Percentiles rank a stretch among this genome's conserved stretches.
These are phyloP conservation scores for Fukomys damarensis DNA, from an alignment of 2,113 vertebrate genomes.

Conservation along the genomic window DNA sequence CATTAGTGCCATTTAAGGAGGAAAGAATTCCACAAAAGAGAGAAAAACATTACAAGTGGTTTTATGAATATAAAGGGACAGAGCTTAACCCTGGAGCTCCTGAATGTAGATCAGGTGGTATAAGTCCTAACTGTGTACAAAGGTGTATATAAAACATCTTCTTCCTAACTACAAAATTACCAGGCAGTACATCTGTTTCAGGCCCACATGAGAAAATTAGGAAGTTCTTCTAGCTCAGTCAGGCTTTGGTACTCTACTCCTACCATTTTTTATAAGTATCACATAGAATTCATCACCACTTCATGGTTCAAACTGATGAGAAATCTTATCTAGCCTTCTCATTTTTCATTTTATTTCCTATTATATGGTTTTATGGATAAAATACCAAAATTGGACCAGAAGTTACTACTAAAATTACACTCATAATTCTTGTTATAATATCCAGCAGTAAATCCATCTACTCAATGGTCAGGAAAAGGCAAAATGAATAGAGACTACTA, in stretches of 20 bases:
- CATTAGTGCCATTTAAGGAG: not conserved
- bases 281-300: not conserved
- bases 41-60: not conserved
- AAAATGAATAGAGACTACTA: not conserved
- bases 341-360: constrained; percentile 16
- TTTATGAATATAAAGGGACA: not conserved
- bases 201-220: not conserved
- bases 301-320: not conserved
- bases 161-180: not conserved
- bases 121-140: not conserved
- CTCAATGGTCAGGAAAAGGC: not conserved
- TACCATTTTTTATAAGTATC: not conserved
- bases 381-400: not conserved
- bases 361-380: not conserved
- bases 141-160: not conserved
- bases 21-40: not conserved
- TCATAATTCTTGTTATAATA: not conserved
- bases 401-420: not conserved
- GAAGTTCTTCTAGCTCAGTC: not conserved
- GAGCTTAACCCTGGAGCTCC: not conserved
- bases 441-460: not conserved
- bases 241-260: not conserved
- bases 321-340: not conserved
- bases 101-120: not conserved
- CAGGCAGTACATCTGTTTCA: not conserved